Evolutionary conservation across 2,888 invertebrate genomes (phyloP).

Genomic region (Ornithoptera alexandrae): DNA sequence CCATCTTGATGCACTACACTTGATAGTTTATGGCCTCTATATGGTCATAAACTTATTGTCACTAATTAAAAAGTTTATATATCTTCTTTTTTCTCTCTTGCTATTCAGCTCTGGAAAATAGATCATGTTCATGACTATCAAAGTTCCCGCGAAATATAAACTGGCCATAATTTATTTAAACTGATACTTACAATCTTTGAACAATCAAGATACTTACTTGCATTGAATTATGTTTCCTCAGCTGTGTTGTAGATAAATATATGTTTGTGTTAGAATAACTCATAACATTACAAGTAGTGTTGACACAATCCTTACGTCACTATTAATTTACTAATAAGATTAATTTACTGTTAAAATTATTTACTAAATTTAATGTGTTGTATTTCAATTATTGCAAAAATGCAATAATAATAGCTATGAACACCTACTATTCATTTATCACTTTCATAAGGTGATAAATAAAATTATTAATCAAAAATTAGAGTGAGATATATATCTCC

Average conservation of each 20-base stretch:
- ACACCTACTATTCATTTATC: too few relatives aligned
- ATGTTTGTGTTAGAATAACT: conserved; percentile 9
- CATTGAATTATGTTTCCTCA: conserved; percentile 21
- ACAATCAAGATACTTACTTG: conserved; percentile 23
- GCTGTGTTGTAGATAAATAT: conserved; percentile 5
- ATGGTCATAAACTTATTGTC: conserved; percentile 60
- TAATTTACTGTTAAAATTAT: background rate
- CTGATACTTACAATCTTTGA: conserved; percentile 26
- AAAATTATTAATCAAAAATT: too few relatives aligned
- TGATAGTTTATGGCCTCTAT: conserved; percentile 61
- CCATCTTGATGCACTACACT: conserved; percentile 76
- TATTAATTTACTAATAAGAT: background rate
- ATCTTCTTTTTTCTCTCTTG: conserved; percentile 20
- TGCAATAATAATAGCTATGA: background rate
- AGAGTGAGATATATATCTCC: too few relatives aligned
- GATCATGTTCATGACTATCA: conserved; percentile 9
- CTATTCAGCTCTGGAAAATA: conserved; percentile 21
- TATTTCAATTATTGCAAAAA: background rate
- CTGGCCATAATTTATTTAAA: conserved; percentile 12
- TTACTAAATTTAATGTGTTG: background rate
- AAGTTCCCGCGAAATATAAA: background rate
- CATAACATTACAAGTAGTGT: background rate
- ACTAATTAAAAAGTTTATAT: conserved; percentile 17
- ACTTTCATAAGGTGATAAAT: too few relatives aligned
- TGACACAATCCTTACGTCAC: background rate